Percentiles rank a stretch among this genome's conserved stretches.
These are phyloP conservation scores for Alexandromys fortis DNA, from an alignment of 2,113 vertebrate genomes.

Conservation along the genomic window DNA sequence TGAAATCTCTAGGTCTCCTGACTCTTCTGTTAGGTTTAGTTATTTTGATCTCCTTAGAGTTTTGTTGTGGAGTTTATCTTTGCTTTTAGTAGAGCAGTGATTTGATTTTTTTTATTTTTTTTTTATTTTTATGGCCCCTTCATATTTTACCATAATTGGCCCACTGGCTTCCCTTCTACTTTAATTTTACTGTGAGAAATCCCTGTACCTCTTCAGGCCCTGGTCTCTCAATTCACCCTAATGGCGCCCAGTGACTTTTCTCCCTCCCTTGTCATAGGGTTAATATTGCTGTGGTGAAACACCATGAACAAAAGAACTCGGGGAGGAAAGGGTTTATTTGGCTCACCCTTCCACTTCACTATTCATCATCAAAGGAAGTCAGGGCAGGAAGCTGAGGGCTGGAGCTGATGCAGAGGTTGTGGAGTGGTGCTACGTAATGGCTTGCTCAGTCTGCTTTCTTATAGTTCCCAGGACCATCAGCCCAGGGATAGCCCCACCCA, in stretches of 20 bases:
- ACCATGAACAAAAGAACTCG: no score
- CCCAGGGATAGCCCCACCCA: no score
- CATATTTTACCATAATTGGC: neutral
- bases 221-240: neutral
- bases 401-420: no score
- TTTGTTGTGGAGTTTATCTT: slow-evolving; percentile 42
- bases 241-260: neutral
- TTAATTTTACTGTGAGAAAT: no score
- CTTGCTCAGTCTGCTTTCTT: no score
- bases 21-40: neutral
- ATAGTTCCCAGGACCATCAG: no score
- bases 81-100: neutral
- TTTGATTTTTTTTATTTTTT: neutral
- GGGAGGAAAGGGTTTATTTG: no score
- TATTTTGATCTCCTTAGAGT: neutral
- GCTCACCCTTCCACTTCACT: no score
- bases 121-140: neutral
- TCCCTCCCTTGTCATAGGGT: neutral
- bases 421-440: no score
- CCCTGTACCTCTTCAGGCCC: neutral
- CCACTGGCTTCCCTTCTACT: neutral
- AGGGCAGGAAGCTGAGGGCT: no score
- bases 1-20: neutral
- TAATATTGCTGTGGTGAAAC: neutral
- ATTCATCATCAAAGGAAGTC: no score